phyloP scores from a whole-genome alignment of 2,113 vertebrate species.

The Nematolebias whitei region DNA sequence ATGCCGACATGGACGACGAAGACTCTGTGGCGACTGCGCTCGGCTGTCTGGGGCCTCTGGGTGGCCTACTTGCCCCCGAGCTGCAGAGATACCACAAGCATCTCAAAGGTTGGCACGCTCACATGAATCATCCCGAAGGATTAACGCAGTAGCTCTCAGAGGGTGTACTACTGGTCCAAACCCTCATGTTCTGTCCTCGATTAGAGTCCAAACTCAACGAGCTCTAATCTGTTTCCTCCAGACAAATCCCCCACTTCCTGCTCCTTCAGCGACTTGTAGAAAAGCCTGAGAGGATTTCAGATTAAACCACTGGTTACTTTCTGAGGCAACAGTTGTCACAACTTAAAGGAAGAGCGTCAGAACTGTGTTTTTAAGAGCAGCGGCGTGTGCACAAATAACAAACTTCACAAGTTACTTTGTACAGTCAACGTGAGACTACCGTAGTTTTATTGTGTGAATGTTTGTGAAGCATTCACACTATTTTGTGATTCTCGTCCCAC shows the following conservation, averaged over 20 bases:
- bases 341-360: too few species aligned
- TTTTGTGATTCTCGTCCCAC: too few species aligned
- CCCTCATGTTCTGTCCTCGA: constrained; percentile 30
- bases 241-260: constrained; percentile 52
- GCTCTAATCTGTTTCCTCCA: constrained; percentile 48
- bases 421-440: too few species aligned
- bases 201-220: constrained; percentile 34
- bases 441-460: too few species aligned
- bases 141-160: constrained; percentile 4
- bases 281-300: neutral
- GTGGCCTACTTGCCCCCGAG: constrained; percentile 91
- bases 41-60: constrained; percentile 93
- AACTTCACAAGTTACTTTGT: too few species aligned
- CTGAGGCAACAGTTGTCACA: too few species aligned
- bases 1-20: constrained; percentile 91
- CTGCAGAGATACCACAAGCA: constrained; percentile 93
- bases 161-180: constrained; percentile 11
- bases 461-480: too few species aligned
- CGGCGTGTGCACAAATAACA: too few species aligned
- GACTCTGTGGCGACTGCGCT: constrained; percentile 87
- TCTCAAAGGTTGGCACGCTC: constrained; percentile 86
- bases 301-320: too few species aligned
- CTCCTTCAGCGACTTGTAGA: constrained; percentile 21
- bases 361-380: too few species aligned
- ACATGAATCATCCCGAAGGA: neutral